Evolutionary conservation across 2,113 vertebrate species (phyloP), one percentile per base, ranked within the genome.

Genomic region (Myotis yumanensis): DNA sequence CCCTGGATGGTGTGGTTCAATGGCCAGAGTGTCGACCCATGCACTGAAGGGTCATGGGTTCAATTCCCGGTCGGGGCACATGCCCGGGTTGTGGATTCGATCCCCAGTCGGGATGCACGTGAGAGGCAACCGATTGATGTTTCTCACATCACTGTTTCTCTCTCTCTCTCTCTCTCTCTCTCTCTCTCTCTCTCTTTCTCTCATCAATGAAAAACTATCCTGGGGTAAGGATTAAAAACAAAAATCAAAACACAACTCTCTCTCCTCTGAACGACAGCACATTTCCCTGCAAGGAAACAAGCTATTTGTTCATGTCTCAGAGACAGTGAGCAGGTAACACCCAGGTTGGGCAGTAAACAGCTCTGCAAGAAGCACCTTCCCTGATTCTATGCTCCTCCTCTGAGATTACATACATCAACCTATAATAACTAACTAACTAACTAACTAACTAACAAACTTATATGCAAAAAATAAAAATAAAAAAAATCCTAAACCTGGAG

Each of bases 211-310:
- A 68, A 68, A 68, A n/a, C 32, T 64, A 64, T n/a, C 64, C 64
- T 68, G 2, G 15, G 30, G 16, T 18, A 68, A 40, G 71, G 80
- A 35, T 68, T 76, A 51, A 68, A 30, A 66, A 90, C 80, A 71
- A 40, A 77, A 30, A 3, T 17, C 14, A 68, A 18, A 68, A 68
- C 30, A n/a, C 66, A 3, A 23, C 3, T 23, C 4, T n/a, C 40
- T 76, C 37, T 83, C 79, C 46, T 76, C 66, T 32, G 32, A 82
- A 69, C 10, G 10, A 72, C 0, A 83, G 64, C 40, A 77, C 32
- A 57, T 37, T 81, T 77, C 48, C 72, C 52, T 73, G 52, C 59
- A 96, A 85, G 90, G 30, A 79, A 96, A 91, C n/a, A 62, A 48
- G 81, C 18, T 73, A 28, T 68, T 22, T 84, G 86, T 91, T 94